A percentile compares a stretch with the other conserved stretches of the same genome.
These are phyloP conservation scores for Stenoptilia bipunctidactyla DNA, from an alignment of 2,888 invertebrate genomes.

Conservation along the genomic window DNA sequence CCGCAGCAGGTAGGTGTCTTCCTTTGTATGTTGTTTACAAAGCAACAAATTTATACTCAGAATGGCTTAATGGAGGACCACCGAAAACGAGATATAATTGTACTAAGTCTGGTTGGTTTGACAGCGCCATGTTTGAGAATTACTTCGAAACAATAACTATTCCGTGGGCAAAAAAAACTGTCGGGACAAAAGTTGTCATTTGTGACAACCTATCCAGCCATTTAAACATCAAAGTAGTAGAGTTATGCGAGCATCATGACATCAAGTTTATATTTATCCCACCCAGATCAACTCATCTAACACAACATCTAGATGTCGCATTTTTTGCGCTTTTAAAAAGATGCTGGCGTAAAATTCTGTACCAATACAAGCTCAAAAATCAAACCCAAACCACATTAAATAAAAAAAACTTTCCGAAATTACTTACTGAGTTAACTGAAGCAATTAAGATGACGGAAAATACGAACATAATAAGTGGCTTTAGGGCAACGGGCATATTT, in stretches of 20 bases:
- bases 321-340: slow-evolving; percentile 3
- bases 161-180: no score
- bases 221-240: slow-evolving; percentile 8
- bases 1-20: slow-evolving; percentile 1
- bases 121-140: slow-evolving; percentile 12
- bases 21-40: slow-evolving; percentile 16
- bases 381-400: neutral
- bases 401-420: slow-evolving; percentile 1
- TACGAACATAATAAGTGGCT: neutral
- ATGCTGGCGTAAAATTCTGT: neutral
- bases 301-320: slow-evolving; percentile 13
- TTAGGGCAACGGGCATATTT: slow-evolving; percentile 1
- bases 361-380: neutral
- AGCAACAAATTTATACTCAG: slow-evolving; percentile 8
- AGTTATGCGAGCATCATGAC: slow-evolving; percentile 10
- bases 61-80: slow-evolving; percentile 14
- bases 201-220: no score
- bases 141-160: slow-evolving; percentile 7
- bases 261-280: slow-evolving; percentile 16
- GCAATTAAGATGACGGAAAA: neutral
- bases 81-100: slow-evolving; percentile 13
- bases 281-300: slow-evolving; percentile 16
- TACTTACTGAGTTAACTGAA: neutral
- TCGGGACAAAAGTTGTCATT: no score
- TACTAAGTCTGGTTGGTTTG: slow-evolving; percentile 17